These are phyloP conservation scores for Heliconius nattereri DNA, from an alignment of 1,140 invertebrate species.

Conservation along the genomic window DNA sequence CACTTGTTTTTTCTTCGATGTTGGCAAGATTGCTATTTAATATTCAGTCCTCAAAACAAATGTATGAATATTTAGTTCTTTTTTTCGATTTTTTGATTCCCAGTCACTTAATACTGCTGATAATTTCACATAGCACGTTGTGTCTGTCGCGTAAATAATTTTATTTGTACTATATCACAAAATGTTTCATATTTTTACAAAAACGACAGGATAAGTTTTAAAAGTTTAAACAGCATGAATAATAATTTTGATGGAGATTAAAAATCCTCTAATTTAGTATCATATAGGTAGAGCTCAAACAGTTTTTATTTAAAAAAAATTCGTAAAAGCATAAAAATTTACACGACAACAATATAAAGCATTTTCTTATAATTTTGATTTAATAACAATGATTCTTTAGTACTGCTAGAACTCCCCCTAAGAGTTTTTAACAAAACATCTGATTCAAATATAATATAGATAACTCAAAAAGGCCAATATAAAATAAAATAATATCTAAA, in stretches of 20 bases:
- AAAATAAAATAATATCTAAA: constrained; percentile 55
- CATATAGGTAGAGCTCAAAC: not conserved
- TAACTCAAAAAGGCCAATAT: constrained; percentile 64
- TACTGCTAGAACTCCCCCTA: not conserved
- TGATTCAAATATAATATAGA: constrained; percentile 25
- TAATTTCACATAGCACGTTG: constrained; percentile 33
- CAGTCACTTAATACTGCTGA: constrained; percentile 54
- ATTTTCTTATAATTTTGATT: not conserved
- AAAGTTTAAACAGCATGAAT: not conserved
- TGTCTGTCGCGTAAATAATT: constrained; percentile 51
- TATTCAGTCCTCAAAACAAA: constrained; percentile 30
- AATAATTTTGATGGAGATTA: not conserved
- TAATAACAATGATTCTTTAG: not conserved
- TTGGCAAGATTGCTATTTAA: constrained; percentile 51
- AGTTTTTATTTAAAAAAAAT: not conserved
- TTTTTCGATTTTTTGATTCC: not conserved
- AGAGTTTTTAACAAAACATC: not conserved
- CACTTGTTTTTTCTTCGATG: constrained; percentile 29
- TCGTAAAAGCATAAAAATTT: not conserved
- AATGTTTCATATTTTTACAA: constrained; percentile 52
- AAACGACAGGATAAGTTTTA: constrained; percentile 41
- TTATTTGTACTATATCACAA: constrained; percentile 80
- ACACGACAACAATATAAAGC: constrained; percentile 1
- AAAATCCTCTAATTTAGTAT: not conserved
- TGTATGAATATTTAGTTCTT: constrained; percentile 1